These are phyloP conservation scores for Littorina saxatilis DNA, from an alignment of 1,140 invertebrate species.

Conservation along the genomic window DNA sequence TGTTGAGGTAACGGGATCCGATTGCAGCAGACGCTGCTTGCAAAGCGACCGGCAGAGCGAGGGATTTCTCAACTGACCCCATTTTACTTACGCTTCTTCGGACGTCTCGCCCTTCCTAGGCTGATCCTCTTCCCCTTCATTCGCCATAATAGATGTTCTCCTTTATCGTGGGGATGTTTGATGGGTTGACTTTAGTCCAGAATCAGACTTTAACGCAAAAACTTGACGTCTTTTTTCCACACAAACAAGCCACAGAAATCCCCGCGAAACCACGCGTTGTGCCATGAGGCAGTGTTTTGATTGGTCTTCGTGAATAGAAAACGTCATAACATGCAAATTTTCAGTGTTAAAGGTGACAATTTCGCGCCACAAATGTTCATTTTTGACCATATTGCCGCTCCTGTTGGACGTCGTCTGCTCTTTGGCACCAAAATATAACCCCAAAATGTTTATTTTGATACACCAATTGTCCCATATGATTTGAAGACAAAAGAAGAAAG, in stretches of 20 bases:
- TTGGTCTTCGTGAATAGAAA: constrained; percentile 23
- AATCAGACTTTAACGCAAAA: not conserved
- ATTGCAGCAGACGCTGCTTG: not conserved
- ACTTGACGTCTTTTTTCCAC: not conserved
- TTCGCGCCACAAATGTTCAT: constrained; percentile 29
- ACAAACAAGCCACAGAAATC: constrained; percentile 21
- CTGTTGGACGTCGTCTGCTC: not conserved
- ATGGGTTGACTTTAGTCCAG: not conserved
- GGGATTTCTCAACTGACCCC: not conserved
- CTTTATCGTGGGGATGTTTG: too few species aligned
- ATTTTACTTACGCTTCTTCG: constrained; percentile 23
- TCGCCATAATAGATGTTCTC: not conserved
- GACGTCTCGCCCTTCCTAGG: constrained; percentile 2
- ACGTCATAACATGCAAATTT: constrained; percentile 21
- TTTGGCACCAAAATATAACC: too few species aligned
- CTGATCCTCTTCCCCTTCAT: constrained; percentile 10
- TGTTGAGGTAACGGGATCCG: too few species aligned
- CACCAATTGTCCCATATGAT: too few species aligned
- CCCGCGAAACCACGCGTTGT: constrained; percentile 36
- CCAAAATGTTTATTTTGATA: too few species aligned
- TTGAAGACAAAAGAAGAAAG: too few species aligned
- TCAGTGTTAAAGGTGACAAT: constrained; percentile 10
- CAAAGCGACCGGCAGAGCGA: not conserved
- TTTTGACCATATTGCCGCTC: constrained; percentile 8
- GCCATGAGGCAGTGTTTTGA: constrained; percentile 20